Base-by-base conservation (phyloP, 2,888 invertebrate genomes). In the Helicoverpa assulta region DNA sequence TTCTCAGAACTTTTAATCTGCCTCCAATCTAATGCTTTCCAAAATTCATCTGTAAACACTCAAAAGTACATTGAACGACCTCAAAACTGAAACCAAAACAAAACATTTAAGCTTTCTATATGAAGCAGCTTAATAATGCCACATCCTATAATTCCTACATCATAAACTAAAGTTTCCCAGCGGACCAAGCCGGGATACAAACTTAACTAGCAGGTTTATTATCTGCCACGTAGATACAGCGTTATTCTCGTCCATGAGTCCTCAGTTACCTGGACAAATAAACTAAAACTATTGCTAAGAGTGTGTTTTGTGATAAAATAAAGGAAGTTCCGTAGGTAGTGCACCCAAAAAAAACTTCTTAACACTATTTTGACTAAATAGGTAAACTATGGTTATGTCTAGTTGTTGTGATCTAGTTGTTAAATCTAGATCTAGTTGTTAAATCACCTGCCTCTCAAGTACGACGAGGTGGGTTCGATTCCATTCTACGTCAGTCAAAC, bases 171-270 rank as follows among this genome's bases (percentile, higher is more conserved):
- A 61, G 52, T 70, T 37, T 21, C 56, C 56, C 19, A 8, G 5
- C 40, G n/a, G 57, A 21, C 21, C 21, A 18, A 37, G 33, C 33
- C 4, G 67, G 26, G 47, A 47, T 54, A 65, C 56, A 37, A 58
- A 60, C 29, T 70, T 16, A 67, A 59, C 69, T 70, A 67, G 51
- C 1, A 12, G n/a, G 47, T 67, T 56, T 59, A 59, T 59, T 67
- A 67, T 19, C 67, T 55, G 50, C 16, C 12, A n/a, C n/a, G n/a
- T n/a, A 21, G 43, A 29, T 29, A 3, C 12, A 57, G 57, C 33
- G 47, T 14, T 54, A 19, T 5, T 33, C 37, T 37, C 16, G 29
- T 53, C 5, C 18, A n/a, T 3, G 54, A 37, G 40, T 33, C 29
- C 40, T 47, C 10, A 18, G 12, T 47, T 65, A 37, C 26, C 33